phyloP scores from a whole-genome alignment of 1,140 invertebrate species.

The Cheumatopsyche charites region DNA sequence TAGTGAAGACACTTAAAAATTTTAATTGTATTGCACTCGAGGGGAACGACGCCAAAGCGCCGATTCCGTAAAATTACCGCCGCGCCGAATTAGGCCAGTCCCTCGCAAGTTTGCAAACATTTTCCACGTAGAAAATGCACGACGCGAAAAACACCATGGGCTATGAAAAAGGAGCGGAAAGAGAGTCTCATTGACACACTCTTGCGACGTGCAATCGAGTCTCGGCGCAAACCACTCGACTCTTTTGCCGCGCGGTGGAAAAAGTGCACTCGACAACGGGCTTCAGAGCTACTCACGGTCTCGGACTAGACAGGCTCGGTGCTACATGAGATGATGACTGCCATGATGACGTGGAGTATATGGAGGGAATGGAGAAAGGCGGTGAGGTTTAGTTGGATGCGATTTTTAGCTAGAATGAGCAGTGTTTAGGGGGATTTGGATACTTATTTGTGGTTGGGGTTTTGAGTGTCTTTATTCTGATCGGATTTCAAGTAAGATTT shows the following conservation, averaged over 20 bases:
- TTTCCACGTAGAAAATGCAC: background rate
- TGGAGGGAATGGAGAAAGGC: too few species aligned
- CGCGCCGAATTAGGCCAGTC: background rate
- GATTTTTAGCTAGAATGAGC: too few species aligned
- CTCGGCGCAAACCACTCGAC: conserved; percentile 15
- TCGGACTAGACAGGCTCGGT: too few species aligned
- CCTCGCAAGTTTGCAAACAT: conserved; percentile 19
- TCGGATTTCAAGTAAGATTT: too few species aligned
- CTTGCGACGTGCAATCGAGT: background rate
- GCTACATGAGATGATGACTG: too few species aligned
- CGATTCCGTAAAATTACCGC: background rate
- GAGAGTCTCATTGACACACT: conserved; percentile 16
- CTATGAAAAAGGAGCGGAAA: background rate
- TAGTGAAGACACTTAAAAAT: background rate
- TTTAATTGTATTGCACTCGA: too few species aligned
- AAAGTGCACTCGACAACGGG: background rate
- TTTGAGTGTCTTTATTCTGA: too few species aligned
- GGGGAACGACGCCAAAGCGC: too few species aligned
- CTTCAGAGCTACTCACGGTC: background rate
- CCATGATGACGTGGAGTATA: too few species aligned
- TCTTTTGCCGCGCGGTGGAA: conserved; percentile 13
- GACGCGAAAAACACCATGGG: background rate
- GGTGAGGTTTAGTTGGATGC: too few species aligned
- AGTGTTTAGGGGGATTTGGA: too few species aligned
- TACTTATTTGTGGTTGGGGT: too few species aligned